phyloP scores from a whole-genome alignment of 1,140 invertebrate species.

The Eurosta solidaginis region DNA sequence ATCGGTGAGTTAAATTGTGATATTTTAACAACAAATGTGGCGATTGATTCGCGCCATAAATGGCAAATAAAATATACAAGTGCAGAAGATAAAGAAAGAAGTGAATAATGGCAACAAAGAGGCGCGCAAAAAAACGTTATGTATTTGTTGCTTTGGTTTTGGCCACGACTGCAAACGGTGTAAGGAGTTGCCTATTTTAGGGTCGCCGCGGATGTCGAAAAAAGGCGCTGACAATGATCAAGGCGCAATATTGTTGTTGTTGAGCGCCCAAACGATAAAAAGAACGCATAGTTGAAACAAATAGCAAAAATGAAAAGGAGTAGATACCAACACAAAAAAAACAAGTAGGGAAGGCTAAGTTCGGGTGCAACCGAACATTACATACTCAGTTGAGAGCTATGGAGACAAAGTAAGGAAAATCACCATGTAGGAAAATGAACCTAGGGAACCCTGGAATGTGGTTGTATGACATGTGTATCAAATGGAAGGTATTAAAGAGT shows the following conservation, averaged over 20 bases:
- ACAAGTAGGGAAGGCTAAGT: too few relatives aligned
- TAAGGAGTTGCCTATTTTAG: slow-evolving; percentile 20
- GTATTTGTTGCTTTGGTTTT: not conserved
- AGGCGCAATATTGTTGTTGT: not conserved
- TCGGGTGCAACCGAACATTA: too few relatives aligned
- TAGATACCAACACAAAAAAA: not conserved
- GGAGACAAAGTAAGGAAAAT: too few relatives aligned
- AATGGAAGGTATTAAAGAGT: too few relatives aligned
- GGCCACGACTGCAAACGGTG: not conserved
- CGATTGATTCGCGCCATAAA: slow-evolving; percentile 26
- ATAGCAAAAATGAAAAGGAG: not conserved
- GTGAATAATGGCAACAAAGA: not conserved
- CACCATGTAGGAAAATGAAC: too few relatives aligned
- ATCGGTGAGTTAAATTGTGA: slow-evolving; percentile 19
- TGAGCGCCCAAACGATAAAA: not conserved
- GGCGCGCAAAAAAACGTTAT: slow-evolving; percentile 10
- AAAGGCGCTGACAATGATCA: not conserved
- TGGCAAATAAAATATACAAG: not conserved
- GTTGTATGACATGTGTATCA: too few relatives aligned
- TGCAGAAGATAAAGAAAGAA: not conserved
- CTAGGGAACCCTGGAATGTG: too few relatives aligned
- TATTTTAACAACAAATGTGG: slow-evolving; percentile 24
- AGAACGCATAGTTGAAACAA: not conserved
- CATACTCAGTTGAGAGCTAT: too few relatives aligned
- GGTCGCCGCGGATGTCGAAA: not conserved